Base-by-base conservation (phyloP, 2,113 vertebrate species). In the Dipodomys stephensi region DNA sequence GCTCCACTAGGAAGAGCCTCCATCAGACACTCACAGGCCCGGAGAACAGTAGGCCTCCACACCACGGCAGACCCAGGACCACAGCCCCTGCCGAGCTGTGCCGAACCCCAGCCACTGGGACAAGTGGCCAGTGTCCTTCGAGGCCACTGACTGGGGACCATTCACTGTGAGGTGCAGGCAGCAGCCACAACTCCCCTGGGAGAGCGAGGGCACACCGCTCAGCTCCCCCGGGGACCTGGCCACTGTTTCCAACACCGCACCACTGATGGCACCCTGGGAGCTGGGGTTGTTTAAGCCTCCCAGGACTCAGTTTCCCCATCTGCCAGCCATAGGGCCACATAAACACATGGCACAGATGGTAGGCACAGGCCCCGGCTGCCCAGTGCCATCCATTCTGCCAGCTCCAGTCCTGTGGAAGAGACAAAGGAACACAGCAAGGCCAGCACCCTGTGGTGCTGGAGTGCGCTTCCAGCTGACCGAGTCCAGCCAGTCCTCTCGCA, bases 351-450 rank as follows among this genome's bases (percentile, higher is more conserved):
- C 3, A 7, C 10, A 49, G 10, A 57, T 35, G 2, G 18, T 60
- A 2, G 7, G 2, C 32, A 2, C 19, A 23, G 23, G 23, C 15
- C 19, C n/a, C 6, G 28, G 10, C 4, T 0, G 28, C 23, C 39
- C 8, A 5, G 0, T 4, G 20, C 23, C 2, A 2, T 11, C 10
- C 0, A 4, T 13, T 30, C 67, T 20, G 4, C 57, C 62, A 0
- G 8, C 62, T 25, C 20, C 4, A 23, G 53, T 57, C 62, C 62
- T 22, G 20, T 6, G 62, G 16, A 64, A 23, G 62, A 64, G 23
- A 23, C 62, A 64, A 64, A 64, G 62, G 28, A 20, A 6, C 5
- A 7, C 7, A 4, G 53, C 7, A 22, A 12, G 28, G 1, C 1
- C 53, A 4, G 46, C 83, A 9, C 69, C 72, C 30, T 32, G 53